Percentiles rank a stretch among this genome's conserved stretches.
Evolutionary conservation across 1,140 invertebrate species (phyloP).

Genomic region (Acarapis woodi): DNA sequence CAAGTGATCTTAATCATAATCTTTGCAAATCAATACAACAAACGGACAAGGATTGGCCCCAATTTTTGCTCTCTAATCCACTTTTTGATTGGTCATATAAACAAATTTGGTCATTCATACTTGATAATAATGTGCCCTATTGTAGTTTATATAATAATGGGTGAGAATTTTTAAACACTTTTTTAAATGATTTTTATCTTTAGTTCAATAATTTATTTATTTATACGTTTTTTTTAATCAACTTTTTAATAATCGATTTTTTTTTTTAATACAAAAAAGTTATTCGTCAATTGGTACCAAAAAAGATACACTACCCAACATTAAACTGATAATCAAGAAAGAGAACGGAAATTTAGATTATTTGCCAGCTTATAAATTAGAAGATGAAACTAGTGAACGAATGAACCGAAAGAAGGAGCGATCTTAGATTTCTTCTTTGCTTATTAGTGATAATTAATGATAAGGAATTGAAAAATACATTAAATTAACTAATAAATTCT

Average conservation of each 20-base stretch:
- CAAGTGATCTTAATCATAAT: slow-evolving; percentile 30
- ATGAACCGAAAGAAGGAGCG: too few species aligned
- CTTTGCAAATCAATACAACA: slow-evolving; percentile 5
- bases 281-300: slow-evolving; percentile 58
- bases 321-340: slow-evolving; percentile 25
- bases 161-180: slow-evolving; percentile 16
- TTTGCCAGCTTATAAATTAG: slow-evolving; percentile 44
- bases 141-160: slow-evolving; percentile 62
- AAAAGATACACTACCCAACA: slow-evolving; percentile 47
- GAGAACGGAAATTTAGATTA: slow-evolving; percentile 24
- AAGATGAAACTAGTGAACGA: slow-evolving; percentile 34
- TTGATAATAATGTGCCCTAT: slow-evolving; percentile 44
- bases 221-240: not conserved
- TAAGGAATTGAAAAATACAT: too few species aligned
- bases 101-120: slow-evolving; percentile 62
- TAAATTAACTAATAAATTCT: too few species aligned
- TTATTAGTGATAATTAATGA: too few species aligned
- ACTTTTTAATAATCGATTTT: not conserved
- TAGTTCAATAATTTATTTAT: not conserved
- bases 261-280: slow-evolving; percentile 16
- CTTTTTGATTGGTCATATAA: slow-evolving; percentile 62
- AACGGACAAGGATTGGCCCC: slow-evolving; percentile 60
- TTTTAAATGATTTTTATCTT: not conserved
- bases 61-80: slow-evolving; percentile 54
- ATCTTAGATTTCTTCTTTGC: too few species aligned